These are phyloP conservation scores for Ivindomyrus marchei DNA, from an alignment of 2,113 vertebrate species.

Conservation along the genomic window DNA sequence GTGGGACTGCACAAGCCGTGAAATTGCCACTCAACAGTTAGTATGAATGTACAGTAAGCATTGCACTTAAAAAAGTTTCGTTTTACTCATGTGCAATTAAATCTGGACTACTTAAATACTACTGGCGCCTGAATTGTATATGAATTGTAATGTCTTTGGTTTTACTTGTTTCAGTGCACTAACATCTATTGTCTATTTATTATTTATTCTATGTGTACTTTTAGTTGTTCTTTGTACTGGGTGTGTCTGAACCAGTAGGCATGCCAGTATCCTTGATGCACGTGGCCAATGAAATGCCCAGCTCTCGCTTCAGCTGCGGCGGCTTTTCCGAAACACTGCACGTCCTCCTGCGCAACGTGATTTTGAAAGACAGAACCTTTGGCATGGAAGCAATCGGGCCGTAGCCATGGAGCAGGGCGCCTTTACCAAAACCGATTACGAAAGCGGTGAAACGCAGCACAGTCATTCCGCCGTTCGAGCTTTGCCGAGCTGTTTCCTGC, in stretches of 20 bases:
- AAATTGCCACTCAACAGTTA: background rate
- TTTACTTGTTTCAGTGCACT: background rate
- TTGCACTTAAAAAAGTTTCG: background rate
- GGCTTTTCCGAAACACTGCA: background rate
- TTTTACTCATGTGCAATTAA: background rate
- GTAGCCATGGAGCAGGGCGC: background rate
- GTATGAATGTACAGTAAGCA: background rate
- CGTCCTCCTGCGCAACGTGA: background rate
- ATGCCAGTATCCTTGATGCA: background rate
- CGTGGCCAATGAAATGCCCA: background rate
- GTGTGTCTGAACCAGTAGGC: background rate
- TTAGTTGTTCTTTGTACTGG: background rate
- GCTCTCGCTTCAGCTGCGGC: background rate
- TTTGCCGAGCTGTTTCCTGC: background rate
- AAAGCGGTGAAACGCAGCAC: background rate
- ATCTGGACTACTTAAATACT: background rate
- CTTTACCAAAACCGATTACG: background rate
- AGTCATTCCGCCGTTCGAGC: background rate
- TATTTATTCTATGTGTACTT: background rate
- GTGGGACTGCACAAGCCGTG: background rate
- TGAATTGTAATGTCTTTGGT: background rate
- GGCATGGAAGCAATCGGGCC: background rate
- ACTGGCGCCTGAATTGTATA: background rate
- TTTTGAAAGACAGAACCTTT: background rate
- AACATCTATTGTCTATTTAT: background rate